These are phyloP conservation scores for Pangasius mekongensis DNA, from an alignment of 2,797 vertebrate genomes.

Conservation along the genomic window DNA sequence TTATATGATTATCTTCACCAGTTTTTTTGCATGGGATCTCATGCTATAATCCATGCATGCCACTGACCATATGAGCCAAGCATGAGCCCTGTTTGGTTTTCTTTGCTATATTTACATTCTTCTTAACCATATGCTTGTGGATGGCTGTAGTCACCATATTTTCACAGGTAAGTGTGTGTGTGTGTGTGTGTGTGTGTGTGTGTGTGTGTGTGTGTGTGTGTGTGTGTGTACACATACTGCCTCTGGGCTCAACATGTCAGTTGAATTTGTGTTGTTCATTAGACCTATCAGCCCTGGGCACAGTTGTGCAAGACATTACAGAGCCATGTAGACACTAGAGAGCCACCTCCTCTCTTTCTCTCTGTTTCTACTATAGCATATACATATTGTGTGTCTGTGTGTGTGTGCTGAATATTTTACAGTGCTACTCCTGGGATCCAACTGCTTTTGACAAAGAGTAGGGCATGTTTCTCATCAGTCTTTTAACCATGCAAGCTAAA, in stretches of 20 bases:
- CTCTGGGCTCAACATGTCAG: conserved; percentile 7
- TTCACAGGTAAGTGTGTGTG: conserved; percentile 38
- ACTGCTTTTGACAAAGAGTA: conserved; percentile 55
- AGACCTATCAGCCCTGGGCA: conserved; percentile 37
- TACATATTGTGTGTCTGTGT: neutral
- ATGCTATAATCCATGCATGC: conserved; percentile 64
- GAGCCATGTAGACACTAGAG: conserved; percentile 48
- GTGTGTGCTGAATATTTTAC: conserved; percentile 65
- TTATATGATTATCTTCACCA: conserved; percentile 47
- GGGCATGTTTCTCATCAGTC: conserved; percentile 68
- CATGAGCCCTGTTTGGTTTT: conserved; percentile 57
- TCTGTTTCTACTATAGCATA: conserved; percentile 9
- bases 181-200: conserved; percentile 13
- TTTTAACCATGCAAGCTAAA: conserved; percentile 64
- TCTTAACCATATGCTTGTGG: conserved; percentile 8
- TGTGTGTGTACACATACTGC: neutral
- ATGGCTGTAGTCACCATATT: conserved; percentile 6
- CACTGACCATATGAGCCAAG: conserved; percentile 55
- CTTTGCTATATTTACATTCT: conserved; percentile 1
- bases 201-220: conserved; percentile 12
- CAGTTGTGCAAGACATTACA: conserved; percentile 30
- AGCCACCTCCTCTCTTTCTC: neutral
- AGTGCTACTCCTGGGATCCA: conserved; percentile 49
- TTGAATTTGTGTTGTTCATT: conserved; percentile 28
- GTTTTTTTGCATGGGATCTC: conserved; percentile 66